phyloP scores from a whole-genome alignment of 2,113 vertebrate species.

The Podarcis muralis region DNA sequence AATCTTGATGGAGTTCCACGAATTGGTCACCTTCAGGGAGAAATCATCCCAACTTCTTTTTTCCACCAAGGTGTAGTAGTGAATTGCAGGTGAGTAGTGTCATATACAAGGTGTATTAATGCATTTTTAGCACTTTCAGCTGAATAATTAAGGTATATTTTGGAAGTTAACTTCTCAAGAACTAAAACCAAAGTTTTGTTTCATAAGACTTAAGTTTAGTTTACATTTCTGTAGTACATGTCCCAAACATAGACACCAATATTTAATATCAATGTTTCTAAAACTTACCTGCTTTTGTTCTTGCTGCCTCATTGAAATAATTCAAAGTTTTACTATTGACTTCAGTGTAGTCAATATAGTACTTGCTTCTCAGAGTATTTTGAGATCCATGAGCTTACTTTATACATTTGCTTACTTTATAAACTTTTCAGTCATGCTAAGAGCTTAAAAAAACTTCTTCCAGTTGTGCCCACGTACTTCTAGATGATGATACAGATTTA shows the following conservation, averaged over 20 bases:
- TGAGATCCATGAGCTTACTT: background rate
- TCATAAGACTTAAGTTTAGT: background rate
- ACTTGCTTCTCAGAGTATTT: background rate
- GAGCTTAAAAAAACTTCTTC: constrained; percentile 42
- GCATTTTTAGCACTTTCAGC: background rate
- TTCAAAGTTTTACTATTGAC: background rate
- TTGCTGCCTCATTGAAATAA: background rate
- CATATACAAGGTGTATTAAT: background rate
- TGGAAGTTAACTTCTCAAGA: background rate
- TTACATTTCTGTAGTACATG: background rate
- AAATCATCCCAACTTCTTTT: constrained; percentile 91
- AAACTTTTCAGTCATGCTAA: constrained; percentile 32
- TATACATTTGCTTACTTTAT: background rate
- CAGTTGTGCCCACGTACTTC: constrained; percentile 93
- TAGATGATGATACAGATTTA: constrained; percentile 96
- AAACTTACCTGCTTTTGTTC: background rate
- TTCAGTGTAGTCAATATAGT: background rate
- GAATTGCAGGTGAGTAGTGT: constrained; percentile 89
- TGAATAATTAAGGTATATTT: background rate
- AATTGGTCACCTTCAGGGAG: constrained; percentile 93
- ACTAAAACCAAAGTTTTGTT: background rate
- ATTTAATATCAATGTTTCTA: background rate
- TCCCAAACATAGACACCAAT: background rate
- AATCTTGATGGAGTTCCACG: constrained; percentile 89
- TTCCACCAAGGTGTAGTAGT: constrained; percentile 94